Conservation (phyloP, 2,797 vertebrate species). For the Coendou prehensilis region DNA sequence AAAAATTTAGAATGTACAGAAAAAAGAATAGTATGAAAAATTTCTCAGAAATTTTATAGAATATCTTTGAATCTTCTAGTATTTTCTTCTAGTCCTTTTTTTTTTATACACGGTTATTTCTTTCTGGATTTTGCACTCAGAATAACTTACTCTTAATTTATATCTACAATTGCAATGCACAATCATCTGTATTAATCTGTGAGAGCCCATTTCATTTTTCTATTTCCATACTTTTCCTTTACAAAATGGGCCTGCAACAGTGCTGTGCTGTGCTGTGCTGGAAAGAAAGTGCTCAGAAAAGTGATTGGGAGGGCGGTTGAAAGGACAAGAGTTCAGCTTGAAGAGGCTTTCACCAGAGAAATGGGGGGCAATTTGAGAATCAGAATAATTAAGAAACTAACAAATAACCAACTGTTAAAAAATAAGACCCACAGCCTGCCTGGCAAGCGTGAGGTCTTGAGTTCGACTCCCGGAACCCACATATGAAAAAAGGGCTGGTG, state of each 20-base stretch:
- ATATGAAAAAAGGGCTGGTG: too few species aligned
- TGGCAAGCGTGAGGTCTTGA: too few species aligned
- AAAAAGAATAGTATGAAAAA: neutral
- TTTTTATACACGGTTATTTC: slow-evolving; percentile 1
- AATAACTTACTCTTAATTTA: neutral
- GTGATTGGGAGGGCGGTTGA: neutral
- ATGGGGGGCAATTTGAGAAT: neutral
- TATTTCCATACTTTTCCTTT: neutral
- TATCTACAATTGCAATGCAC: neutral
- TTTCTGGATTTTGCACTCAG: neutral
- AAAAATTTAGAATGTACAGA: neutral
- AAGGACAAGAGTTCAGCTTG: neutral
- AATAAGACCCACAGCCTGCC: neutral
- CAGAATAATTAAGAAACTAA: neutral
- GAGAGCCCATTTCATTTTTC: neutral
- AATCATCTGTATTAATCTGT: neutral
- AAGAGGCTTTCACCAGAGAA: neutral
- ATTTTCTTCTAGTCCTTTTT: slow-evolving; percentile 17
- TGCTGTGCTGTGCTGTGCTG: neutral
- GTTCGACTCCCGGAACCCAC: too few species aligned
- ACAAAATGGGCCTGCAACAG: neutral
- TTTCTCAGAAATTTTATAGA: neutral
- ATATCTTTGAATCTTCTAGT: slow-evolving; percentile 28
- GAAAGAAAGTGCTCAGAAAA: neutral
- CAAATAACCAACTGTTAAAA: neutral